A percentile compares a stretch with the other conserved stretches of the same genome.
phyloP scores from a whole-genome alignment of 1,140 invertebrate genomes.

The Ips typographus region DNA sequence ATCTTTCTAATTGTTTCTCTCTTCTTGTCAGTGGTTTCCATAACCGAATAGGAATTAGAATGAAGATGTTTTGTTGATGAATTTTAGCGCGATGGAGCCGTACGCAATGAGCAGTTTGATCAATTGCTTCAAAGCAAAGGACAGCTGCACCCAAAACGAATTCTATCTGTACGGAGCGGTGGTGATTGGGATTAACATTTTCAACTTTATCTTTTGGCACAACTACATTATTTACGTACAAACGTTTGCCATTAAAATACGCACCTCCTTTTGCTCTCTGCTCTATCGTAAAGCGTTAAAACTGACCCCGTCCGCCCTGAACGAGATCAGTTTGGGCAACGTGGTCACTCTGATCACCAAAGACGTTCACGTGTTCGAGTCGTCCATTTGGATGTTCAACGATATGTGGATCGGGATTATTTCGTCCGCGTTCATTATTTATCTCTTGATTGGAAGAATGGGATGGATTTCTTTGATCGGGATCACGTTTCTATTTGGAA shows the following conservation, averaged over 20 bases:
- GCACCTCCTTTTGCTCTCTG: slow-evolving; percentile 74
- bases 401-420: slow-evolving; percentile 80
- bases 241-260: slow-evolving; percentile 77
- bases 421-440: slow-evolving; percentile 72
- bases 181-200: slow-evolving; percentile 27
- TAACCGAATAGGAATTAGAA: slow-evolving; percentile 4
- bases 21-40: neutral
- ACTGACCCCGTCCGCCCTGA: slow-evolving; percentile 69
- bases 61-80: neutral
- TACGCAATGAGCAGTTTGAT: slow-evolving; percentile 35
- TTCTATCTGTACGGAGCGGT: slow-evolving; percentile 27
- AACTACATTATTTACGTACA: slow-evolving; percentile 73
- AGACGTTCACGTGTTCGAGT: slow-evolving; percentile 76
- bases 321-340: slow-evolving; percentile 80
- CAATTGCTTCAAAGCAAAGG: slow-evolving; percentile 51
- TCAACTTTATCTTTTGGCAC: slow-evolving; percentile 55
- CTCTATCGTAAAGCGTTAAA: slow-evolving; percentile 81
- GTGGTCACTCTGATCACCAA: slow-evolving; percentile 92
- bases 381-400: slow-evolving; percentile 60
- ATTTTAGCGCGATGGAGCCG: slow-evolving; percentile 37
- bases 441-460: slow-evolving; percentile 74
- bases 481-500: slow-evolving; percentile 72
- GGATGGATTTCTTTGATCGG: slow-evolving; percentile 75
- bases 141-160: slow-evolving; percentile 24
- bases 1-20: too few species aligned